Conservation (phyloP, 2,113 vertebrate species). For the Eublepharis macularius region DNA sequence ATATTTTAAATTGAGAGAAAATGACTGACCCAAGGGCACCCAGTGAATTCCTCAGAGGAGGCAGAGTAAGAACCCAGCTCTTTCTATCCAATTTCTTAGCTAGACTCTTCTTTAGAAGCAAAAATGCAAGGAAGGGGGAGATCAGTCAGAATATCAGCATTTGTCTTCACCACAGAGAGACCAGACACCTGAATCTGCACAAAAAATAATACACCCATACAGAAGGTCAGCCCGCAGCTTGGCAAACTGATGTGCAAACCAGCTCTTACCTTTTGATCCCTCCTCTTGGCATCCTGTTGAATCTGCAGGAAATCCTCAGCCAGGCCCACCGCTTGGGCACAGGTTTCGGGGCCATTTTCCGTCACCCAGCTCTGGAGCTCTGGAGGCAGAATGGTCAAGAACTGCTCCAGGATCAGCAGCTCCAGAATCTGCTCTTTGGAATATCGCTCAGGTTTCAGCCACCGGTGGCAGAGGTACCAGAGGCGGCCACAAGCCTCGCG, state of each 20-base stretch:
- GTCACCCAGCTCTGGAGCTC: background rate
- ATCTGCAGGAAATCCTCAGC: background rate
- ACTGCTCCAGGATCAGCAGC: background rate
- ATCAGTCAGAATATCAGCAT: background rate
- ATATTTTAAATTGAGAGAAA: background rate
- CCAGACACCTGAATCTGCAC: background rate
- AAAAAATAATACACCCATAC: too few species aligned
- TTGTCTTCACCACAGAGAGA: background rate
- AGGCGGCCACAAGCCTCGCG: background rate
- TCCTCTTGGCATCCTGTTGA: background rate
- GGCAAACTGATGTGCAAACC: background rate
- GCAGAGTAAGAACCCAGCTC: background rate
- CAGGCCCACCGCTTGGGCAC: background rate
- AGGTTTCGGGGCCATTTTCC: background rate
- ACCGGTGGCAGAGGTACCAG: background rate
- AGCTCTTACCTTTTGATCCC: background rate
- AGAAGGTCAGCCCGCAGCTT: background rate
- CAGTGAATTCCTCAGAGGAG: background rate
- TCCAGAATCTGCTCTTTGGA: constrained; percentile 3
- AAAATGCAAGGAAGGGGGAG: background rate
- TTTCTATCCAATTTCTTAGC: background rate
- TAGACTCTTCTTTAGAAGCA: background rate
- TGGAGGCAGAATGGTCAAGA: background rate
- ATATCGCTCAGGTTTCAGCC: background rate
- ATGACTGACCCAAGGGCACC: background rate